These are phyloP conservation scores for Urocitellus parryii DNA, from an alignment of 2,113 vertebrate genomes.

Conservation along the genomic window DNA sequence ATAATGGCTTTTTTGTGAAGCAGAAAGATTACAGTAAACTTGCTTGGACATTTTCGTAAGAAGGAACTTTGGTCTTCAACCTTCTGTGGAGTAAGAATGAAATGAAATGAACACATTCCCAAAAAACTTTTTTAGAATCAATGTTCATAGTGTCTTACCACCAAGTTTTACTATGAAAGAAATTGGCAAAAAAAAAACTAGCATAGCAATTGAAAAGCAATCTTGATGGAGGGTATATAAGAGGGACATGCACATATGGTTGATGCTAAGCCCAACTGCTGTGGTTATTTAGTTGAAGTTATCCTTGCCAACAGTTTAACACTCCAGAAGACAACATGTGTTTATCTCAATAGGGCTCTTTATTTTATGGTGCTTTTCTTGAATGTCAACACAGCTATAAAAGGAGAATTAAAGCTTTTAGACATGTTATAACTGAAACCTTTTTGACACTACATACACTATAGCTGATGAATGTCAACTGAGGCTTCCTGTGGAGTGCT, in stretches of 20 bases:
- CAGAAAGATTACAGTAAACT: not conserved
- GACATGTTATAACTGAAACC: conserved; percentile 18
- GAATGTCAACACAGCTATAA: conserved; percentile 61
- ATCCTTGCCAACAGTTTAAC: conserved; percentile 49
- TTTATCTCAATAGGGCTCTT: conserved; percentile 49
- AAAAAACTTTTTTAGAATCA: not conserved
- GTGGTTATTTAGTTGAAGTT: conserved; percentile 60
- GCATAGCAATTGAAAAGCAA: not conserved
- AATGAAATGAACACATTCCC: not conserved
- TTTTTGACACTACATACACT: conserved; percentile 50
- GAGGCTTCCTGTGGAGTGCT: not conserved
- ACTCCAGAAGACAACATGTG: conserved; percentile 31
- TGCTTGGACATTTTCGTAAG: not conserved
- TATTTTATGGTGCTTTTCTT: conserved; percentile 47
- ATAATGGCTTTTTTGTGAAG: not conserved
- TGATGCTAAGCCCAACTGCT: conserved; percentile 55
- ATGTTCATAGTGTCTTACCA: not conserved
- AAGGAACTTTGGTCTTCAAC: not conserved
- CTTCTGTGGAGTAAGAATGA: not conserved
- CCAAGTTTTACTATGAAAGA: not conserved
- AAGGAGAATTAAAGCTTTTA: conserved; percentile 66
- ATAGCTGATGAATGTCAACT: conserved; percentile 36
- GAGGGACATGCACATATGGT: conserved; percentile 39
- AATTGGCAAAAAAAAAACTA: not conserved
- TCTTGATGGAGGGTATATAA: not conserved